These are phyloP conservation scores for Chloroceryle amazona DNA, from an alignment of 2,797 vertebrate genomes.

Conservation along the genomic window DNA sequence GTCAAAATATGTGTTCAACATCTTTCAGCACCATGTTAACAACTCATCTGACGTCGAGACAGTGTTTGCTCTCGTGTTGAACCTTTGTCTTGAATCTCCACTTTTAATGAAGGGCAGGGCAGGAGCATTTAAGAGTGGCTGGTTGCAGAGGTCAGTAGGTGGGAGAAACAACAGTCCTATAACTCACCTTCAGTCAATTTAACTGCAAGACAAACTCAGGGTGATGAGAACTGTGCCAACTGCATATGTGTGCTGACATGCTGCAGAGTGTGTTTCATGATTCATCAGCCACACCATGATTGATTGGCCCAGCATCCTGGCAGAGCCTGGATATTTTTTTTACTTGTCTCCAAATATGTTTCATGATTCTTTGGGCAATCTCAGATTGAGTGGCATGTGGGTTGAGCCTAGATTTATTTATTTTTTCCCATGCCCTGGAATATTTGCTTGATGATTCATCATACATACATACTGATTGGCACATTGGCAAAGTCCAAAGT, in stretches of 20 bases:
- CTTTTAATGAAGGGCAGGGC: constrained; percentile 40
- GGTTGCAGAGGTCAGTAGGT: constrained; percentile 57
- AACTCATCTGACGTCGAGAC: constrained; percentile 23
- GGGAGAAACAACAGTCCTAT: constrained; percentile 45
- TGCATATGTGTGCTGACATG: constrained; percentile 62
- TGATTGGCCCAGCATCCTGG: constrained; percentile 65
- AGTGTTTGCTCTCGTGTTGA: constrained; percentile 18
- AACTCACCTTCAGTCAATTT: constrained; percentile 66
- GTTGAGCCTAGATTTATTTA: not conserved
- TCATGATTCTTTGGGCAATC: constrained; percentile 51
- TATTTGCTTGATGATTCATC: constrained; percentile 59
- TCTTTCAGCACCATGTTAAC: constrained; percentile 62
- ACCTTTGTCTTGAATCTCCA: constrained; percentile 22
- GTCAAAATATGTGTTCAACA: constrained; percentile 61
- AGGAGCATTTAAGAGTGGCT: constrained; percentile 54
- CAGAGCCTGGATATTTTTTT: constrained; percentile 48
- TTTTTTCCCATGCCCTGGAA: not conserved
- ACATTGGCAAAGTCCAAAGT: constrained; percentile 14
- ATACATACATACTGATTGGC: constrained; percentile 33
- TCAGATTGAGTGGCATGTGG: constrained; percentile 47
- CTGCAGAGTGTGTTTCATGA: constrained; percentile 66
- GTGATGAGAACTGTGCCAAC: constrained; percentile 63
- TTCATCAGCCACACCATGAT: constrained; percentile 66
- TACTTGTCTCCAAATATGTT: constrained; percentile 45
- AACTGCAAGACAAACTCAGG: constrained; percentile 67